Conservation (phyloP, 2,113 vertebrate genomes). For the Calidris pygmaea region DNA sequence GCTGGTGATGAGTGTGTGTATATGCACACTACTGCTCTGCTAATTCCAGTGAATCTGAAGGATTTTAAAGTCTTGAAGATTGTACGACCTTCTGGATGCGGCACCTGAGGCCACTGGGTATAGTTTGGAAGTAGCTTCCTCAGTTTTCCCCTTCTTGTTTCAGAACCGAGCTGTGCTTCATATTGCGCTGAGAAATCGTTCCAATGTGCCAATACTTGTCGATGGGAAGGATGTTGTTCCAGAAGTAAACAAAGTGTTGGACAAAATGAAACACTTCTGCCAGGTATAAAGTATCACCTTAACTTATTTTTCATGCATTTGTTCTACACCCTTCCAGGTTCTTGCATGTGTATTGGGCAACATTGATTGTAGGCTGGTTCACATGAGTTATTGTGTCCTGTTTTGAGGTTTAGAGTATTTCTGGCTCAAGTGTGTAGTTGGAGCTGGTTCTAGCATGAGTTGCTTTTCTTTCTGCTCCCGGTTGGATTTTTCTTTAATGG, state of each 20-base stretch:
- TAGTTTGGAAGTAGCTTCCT: neutral
- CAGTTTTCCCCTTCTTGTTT: neutral
- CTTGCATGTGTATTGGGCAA: neutral
- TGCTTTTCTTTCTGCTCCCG: neutral
- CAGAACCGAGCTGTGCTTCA: constrained; percentile 94
- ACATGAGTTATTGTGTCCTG: neutral
- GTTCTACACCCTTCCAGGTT: neutral
- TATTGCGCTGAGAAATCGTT: constrained; percentile 91
- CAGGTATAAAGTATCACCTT: constrained; percentile 73
- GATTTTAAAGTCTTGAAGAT: neutral
- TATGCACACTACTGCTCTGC: neutral
- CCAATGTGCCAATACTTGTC: constrained; percentile 85
- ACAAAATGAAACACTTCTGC: constrained; percentile 96
- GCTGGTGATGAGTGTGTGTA: neutral
- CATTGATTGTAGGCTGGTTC: neutral
- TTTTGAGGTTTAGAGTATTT: neutral
- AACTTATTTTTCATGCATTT: neutral
- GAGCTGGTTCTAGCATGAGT: neutral
- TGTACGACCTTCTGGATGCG: neutral
- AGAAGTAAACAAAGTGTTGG: constrained; percentile 91
- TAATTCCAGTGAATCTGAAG: neutral
- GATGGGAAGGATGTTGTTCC: constrained; percentile 93
- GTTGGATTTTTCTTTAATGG: neutral
- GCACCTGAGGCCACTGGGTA: neutral
- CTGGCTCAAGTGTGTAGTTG: neutral